Conservation (phyloP, 2,888 invertebrate species). For the Nemapogon koenigi region DNA sequence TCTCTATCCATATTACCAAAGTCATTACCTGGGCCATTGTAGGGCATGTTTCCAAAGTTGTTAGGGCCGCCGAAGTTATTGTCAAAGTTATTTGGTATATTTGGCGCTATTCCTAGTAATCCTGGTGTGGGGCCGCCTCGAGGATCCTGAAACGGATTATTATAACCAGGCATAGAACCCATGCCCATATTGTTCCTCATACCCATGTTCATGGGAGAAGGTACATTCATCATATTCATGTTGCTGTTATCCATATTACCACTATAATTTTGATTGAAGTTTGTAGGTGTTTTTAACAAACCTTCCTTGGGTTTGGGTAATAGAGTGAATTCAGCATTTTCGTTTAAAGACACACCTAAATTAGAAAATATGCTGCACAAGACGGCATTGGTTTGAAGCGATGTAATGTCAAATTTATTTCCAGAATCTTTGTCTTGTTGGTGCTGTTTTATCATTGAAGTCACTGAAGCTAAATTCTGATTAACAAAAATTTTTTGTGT, state of each 20-base stretch:
- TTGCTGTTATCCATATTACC: constrained; percentile 33
- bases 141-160: constrained; percentile 50
- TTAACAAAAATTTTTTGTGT: constrained; percentile 76
- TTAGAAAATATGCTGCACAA: constrained; percentile 68
- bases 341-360: constrained; percentile 65
- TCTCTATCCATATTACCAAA: constrained; percentile 51
- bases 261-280: constrained; percentile 38
- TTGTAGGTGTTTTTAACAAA: constrained; percentile 47
- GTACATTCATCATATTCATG: constrained; percentile 50
- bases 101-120: constrained; percentile 64
- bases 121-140: constrained; percentile 60
- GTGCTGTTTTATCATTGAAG: constrained; percentile 66
- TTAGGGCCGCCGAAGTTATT: constrained; percentile 42
- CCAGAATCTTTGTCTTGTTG: constrained; percentile 64
- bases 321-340: constrained; percentile 62
- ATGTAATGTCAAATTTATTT: constrained; percentile 59
- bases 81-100: constrained; percentile 57
- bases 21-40: constrained; percentile 48
- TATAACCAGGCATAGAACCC: constrained; percentile 45
- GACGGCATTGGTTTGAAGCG: constrained; percentile 55
- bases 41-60: constrained; percentile 51
- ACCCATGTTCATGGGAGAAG: constrained; percentile 37
- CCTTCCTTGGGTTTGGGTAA: constrained; percentile 54
- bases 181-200: constrained; percentile 35
- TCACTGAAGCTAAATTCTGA: constrained; percentile 69